These are phyloP conservation scores for Lutraria lutraria DNA, from an alignment of 2,888 invertebrate species.

Conservation along the genomic window DNA sequence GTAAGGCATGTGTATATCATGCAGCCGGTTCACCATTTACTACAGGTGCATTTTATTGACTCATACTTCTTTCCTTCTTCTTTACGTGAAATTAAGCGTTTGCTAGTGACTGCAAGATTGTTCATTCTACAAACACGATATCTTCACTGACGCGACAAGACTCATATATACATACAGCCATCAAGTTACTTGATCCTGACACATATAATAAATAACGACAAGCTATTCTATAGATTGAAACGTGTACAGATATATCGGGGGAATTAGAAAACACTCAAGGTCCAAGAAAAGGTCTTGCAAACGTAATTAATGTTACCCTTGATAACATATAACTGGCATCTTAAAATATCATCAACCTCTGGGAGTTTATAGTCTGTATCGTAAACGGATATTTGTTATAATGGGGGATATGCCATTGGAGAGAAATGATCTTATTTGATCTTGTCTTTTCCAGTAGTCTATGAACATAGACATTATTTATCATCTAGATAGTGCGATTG, in stretches of 20 bases:
- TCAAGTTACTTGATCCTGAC: too few species aligned
- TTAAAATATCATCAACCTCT: neutral
- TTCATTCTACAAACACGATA: too few species aligned
- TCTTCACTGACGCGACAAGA: too few species aligned
- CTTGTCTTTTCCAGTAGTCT: neutral
- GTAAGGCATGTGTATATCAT: too few species aligned
- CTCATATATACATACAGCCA: too few species aligned
- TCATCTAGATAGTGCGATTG: neutral
- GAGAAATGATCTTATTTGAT: neutral
- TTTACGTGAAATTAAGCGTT: too few species aligned
- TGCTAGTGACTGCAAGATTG: too few species aligned
- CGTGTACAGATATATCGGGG: neutral
- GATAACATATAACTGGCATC: neutral
- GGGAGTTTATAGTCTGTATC: slow-evolving; percentile 6
- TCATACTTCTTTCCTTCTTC: too few species aligned
- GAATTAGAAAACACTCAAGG: neutral
- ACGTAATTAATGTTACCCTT: neutral
- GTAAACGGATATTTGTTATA: neutral
- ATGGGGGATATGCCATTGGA: neutral
- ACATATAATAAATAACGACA: too few species aligned
- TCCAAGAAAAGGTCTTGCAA: neutral
- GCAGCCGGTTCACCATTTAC: too few species aligned
- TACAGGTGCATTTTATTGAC: too few species aligned
- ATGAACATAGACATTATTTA: neutral
- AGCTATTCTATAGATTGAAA: too few species aligned